Evolutionary conservation across 2,797 vertebrate genomes (phyloP), one percentile per base, ranked within the genome.

Genomic region (Pyrocephalus nanus): DNA sequence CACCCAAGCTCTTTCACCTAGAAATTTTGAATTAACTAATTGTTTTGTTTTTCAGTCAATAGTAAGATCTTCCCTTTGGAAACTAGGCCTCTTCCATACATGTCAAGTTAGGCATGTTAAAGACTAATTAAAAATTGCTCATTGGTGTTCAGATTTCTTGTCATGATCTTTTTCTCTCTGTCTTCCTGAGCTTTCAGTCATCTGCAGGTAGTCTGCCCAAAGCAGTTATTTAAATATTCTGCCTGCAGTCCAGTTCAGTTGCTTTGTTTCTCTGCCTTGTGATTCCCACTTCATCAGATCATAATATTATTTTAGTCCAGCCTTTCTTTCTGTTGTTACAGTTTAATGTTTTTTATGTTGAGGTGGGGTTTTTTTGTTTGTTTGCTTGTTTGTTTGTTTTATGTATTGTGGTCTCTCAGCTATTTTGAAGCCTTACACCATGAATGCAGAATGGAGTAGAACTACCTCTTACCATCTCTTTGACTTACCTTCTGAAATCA

Each of bases 341-440:
- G 2, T 75, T 75, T 7, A 22, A 5, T 57, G 19, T 78, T 89
- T n/a, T 23, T 47, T 47, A 55, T 69, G 3, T 30, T 64, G 20
- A 3, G 3, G 0, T 0, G 15, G n/a, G n/a, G n/a, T n/a, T n/a
- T n/a, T 11, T 51, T 32, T 38, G 36, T 38, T 38, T 38, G 36
- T 38, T 38, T 38, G 36, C 12, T 40, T 40, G 0, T 8, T 6
- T 53, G n/a, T 22, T 43, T 43, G n/a, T n/a, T 30, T 60, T 26
- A 42, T 21, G 8, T 23, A 25, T 12, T 42, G 32, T 45, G 16
- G 8, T 57, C 34, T 86, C 19, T 34, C 65, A n/a, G 27, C 19
- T 74, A 2, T 50, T 81, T 92, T 19, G 11, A 70, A 76, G 8
- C 15, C 23, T 76, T 25, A 18, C 4, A n/a, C 5, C 15, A 27